Evolutionary conservation across 2,113 vertebrate species (phyloP).

Genomic region (Calyptomena viridis): DNA sequence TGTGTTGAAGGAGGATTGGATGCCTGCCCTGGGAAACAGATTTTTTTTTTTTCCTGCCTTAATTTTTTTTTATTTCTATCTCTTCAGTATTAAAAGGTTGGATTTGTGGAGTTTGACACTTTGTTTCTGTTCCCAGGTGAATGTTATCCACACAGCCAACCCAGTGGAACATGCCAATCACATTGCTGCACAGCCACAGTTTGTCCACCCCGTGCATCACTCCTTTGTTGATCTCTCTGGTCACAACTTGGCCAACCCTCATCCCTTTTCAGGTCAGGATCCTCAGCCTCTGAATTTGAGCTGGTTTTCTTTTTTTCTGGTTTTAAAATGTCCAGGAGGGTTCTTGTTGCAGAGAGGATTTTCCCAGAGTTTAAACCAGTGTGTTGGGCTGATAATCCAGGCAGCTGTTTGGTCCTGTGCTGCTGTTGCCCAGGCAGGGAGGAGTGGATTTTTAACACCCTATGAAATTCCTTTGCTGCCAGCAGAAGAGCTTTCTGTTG

Average conservation of each 20-base stretch:
- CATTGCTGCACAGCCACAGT: slow-evolving; percentile 89
- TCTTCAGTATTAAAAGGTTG: background rate
- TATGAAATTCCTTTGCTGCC: background rate
- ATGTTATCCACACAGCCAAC: slow-evolving; percentile 92
- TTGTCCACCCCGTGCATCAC: slow-evolving; percentile 90
- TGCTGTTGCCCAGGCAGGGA: background rate
- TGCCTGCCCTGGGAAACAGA: background rate
- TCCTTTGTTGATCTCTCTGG: slow-evolving; percentile 93
- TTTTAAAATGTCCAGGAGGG: background rate
- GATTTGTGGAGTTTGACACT: background rate
- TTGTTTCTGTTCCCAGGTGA: slow-evolving; percentile 77
- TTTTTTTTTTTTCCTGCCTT: background rate
- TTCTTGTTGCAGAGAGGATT: background rate
- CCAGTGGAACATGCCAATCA: slow-evolving; percentile 88
- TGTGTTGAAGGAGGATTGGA: background rate
- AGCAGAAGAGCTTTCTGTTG: background rate
- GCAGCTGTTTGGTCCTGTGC: background rate
- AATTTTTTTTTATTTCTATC: background rate
- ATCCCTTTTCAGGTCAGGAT: slow-evolving; percentile 88
- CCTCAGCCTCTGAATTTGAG: background rate
- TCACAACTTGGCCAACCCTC: slow-evolving; percentile 91
- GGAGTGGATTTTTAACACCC: background rate
- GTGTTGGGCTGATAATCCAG: background rate
- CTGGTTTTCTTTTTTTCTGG: background rate
- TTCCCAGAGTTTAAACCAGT: background rate